Evolutionary conservation across 2,888 invertebrate species (phyloP), one percentile per base, ranked within the genome.

Genomic region (Acleris laterana): DNA sequence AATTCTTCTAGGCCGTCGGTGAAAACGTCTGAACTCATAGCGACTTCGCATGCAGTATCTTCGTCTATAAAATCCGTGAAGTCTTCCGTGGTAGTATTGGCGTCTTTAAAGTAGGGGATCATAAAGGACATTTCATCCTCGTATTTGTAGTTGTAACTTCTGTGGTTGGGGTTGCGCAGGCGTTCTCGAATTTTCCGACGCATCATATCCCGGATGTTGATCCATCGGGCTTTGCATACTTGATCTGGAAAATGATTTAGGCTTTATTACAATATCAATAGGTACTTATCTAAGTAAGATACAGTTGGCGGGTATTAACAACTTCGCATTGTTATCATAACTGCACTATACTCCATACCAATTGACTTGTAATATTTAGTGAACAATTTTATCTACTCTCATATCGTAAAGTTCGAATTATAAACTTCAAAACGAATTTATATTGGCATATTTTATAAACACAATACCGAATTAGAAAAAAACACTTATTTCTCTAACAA

Each of bases 121-220:
- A 89, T 83, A 73, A 91, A 92, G 0, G 82, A 59, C 11, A 92
- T 74, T 53, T 90, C 84, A 0, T 88, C 85, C 49, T 92, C 92
- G 69, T 90, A 92, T 58, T 90, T 88, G 75, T 92, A 92, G 51
- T 82, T 83, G 77, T 88, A 83, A 13, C 74, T 79, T 58, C 79
- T 76, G 4, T 77, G 79, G 56, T 76, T 73, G 0, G 86, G 86
- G 68, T 87, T 82, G 13, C 82, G 79, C 0, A 84, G 72, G 0
- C 90, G 79, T 6, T 86, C 85, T 1, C 84, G 79, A 32, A 88
- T 76, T 69, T 85, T 88, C 1, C 88, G 77, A 0, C 90, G 81
- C 88, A 91, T 87, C 88, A 88, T 88, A 46, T 92, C 91, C 1
- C 92, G 70, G 17, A 92, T 91, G 77, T 90, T 91, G 20, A 88